Evolutionary conservation across 2,113 vertebrate genomes (phyloP), one percentile per base, ranked within the genome.

Genomic region (Chroicocephalus ridibundus): DNA sequence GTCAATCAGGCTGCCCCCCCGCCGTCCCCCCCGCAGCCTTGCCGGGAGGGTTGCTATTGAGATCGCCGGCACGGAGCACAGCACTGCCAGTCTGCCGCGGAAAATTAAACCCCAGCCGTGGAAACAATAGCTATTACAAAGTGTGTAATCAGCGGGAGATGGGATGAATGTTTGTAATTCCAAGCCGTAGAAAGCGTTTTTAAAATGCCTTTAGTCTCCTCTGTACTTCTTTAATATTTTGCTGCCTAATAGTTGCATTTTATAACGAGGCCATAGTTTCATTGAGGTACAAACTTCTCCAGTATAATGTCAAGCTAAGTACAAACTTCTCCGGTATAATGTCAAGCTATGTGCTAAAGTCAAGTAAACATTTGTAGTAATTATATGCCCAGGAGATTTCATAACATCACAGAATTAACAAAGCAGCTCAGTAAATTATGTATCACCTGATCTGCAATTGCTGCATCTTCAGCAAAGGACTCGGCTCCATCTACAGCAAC

Each of bases 381-480:
- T 96, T 94, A 85, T 54, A 78, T 78, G 76, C 95, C 94, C 94
- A 93, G 91, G 93, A 93, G 91, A 96, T 94, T 96, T 93, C 93
- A 79, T 61, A 96, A 95, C 70, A 65, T 74, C 49, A 5, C 10
- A 54, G 96, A 92, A 96, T 95, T 95, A 95, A 82, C 74, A 36
- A 64, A 64, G 95, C 80, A 85, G 90, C 88, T 96, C 87, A 31
- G 88, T 93, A 86, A 91, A 95, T 96, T 70, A 82, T 65, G 40
- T 51, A 47, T 94, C 75, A 26, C 86, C 79, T 12, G 3, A 89
- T 89, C 92, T 95, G 75, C 94, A 76, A 27, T 25, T 31, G 89
- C 90, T 65, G 5, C 66, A 21, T 25, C 86, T 46, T 90, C 86
- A 84, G 83, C 70, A 65, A 90, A 34, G 91, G 68, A 36, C 83